Evolutionary conservation across 2,113 vertebrate genomes (phyloP).

Genomic region (Cichladusa arquata): DNA sequence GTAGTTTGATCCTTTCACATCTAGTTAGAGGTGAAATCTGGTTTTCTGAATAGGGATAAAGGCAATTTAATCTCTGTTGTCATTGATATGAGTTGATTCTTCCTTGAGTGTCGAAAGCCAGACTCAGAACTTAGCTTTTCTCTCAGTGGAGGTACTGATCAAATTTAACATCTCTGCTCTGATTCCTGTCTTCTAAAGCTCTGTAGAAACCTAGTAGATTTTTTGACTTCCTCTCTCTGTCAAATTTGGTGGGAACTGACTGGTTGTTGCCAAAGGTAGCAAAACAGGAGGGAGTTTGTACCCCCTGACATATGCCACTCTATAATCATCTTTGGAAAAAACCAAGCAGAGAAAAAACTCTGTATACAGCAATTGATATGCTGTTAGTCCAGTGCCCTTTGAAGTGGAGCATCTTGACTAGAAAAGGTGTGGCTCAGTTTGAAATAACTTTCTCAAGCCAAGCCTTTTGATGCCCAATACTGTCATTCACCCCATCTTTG

Average conservation of each 20-base stretch:
- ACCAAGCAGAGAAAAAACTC: fast-evolving
- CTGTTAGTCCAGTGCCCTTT: not conserved
- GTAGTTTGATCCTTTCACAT: not conserved
- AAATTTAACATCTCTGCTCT: not conserved
- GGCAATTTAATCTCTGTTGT: not conserved
- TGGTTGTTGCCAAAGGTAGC: not conserved
- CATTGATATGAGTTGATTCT: not conserved
- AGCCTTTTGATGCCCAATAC: not conserved
- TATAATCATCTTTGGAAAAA: not conserved
- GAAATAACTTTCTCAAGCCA: not conserved
- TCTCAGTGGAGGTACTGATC: not conserved
- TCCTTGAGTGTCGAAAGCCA: not conserved
- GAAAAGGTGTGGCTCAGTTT: not conserved
- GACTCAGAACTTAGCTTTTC: not conserved
- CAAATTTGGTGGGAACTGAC: not conserved
- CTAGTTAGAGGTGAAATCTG: not conserved
- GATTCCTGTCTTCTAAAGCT: not conserved
- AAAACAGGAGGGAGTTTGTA: not conserved
- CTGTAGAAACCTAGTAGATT: not conserved
- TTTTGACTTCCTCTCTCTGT: not conserved
- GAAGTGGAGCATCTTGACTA: not conserved
- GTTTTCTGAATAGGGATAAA: not conserved
- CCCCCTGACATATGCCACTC: not conserved
- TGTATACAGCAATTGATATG: not conserved
- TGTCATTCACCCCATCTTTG: not conserved